Evolutionary conservation across 1,140 invertebrate genomes (phyloP).

Genomic region (Laupala kohalensis): DNA sequence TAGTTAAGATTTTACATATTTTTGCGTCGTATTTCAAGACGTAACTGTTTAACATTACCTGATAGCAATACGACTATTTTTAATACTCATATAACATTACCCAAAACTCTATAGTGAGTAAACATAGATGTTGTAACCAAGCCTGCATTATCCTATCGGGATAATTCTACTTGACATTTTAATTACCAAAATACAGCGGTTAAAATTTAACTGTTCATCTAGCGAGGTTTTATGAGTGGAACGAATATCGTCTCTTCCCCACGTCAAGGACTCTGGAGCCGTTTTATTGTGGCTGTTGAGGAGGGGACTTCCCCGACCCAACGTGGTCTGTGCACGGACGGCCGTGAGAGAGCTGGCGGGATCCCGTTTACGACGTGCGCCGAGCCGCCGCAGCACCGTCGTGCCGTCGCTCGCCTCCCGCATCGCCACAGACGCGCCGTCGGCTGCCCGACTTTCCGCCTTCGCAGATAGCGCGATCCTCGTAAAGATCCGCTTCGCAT

Average conservation of each 20-base stretch:
- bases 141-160: background rate
- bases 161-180: background rate
- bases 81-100: too few relatives aligned
- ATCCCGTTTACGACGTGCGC: background rate
- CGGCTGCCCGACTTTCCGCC: too few relatives aligned
- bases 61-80: too few relatives aligned
- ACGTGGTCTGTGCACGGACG: background rate
- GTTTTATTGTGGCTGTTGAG: background rate
- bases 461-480: background rate
- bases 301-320: too few relatives aligned
- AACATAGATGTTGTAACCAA: background rate
- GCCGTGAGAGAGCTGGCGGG: background rate
- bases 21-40: too few relatives aligned
- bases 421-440: too few relatives aligned
- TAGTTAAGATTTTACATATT: too few relatives aligned
- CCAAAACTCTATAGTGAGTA: too few relatives aligned
- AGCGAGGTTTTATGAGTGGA: background rate
- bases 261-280: background rate
- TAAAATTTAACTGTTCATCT: background rate
- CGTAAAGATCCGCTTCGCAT: background rate
- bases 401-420: background rate
- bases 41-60: too few relatives aligned
- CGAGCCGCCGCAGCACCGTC: too few relatives aligned
- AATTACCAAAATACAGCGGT: background rate
- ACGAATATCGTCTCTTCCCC: background rate